phyloP scores from a whole-genome alignment of 2,113 vertebrate species.

The Daubentonia madagascariensis region DNA sequence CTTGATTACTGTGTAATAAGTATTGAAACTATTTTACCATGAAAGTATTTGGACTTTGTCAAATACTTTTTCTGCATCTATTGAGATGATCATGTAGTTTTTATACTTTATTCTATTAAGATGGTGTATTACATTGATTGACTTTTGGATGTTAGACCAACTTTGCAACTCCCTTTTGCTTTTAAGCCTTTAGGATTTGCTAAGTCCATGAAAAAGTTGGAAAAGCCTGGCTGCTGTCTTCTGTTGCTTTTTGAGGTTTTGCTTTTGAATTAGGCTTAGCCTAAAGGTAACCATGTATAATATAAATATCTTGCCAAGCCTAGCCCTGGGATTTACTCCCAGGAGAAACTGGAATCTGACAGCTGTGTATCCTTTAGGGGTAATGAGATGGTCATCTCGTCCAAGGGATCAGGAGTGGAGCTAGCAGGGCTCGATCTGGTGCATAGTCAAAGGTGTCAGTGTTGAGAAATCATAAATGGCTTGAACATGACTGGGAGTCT shows the following conservation, averaged over 20 bases:
- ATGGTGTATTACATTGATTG: neutral
- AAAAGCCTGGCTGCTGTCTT: neutral
- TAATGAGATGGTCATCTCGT: neutral
- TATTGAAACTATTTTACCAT: constrained; percentile 1
- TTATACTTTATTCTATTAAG: neutral
- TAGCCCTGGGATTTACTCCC: neutral
- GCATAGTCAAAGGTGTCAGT: neutral
- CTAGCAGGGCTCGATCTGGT: neutral
- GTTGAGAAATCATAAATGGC: neutral
- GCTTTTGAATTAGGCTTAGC: neutral
- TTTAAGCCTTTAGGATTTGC: constrained; percentile 15
- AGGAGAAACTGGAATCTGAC: neutral
- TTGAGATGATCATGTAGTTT: neutral
- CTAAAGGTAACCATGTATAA: neutral
- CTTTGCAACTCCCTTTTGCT: neutral
- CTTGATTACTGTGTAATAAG: neutral
- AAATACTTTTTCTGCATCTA: neutral
- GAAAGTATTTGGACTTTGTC: neutral
- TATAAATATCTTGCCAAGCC: neutral
- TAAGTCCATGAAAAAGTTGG: neutral
- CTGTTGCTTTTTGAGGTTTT: neutral
- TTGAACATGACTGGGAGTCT: neutral
- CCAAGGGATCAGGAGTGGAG: neutral
- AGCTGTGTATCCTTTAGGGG: neutral
- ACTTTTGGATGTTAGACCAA: neutral